Base-by-base conservation (phyloP, 2,113 vertebrate genomes). In the Gambusia holbrooki region DNA sequence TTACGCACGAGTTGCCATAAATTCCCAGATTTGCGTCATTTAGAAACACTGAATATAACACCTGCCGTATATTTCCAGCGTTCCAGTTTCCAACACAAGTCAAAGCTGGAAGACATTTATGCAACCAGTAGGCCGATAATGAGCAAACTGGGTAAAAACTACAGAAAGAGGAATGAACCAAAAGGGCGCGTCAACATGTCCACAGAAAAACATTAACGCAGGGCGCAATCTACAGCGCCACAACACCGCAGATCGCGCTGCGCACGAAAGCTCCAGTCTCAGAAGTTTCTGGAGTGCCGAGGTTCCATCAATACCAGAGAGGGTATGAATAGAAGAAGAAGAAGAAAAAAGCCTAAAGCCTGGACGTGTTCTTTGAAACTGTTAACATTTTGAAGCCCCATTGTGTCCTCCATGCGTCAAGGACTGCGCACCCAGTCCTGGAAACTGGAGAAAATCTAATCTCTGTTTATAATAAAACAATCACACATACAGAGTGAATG, bases 331-430 rank as follows among this genome's bases (percentile, higher is more conserved):
- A 29, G 35, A 0, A 35, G 1, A 22, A 45, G 8, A 35, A 51
- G 5, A 2, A 45, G 8, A 35, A 51, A 0, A 15, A 1, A 35
- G 12, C 25, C 51, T 8, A 28, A 25, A 62, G 35, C 35, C 0
- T 5, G n/a, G 32, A 32, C 30, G 33, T 28, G 11, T 45, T 64
- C 3, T n/a, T 6, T 64, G 29, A 10, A 28, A 14, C 10, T 37
- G 15, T 4, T 10, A 5, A 4, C 11, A 58, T 42, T 35, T 35
- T 37, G 27, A 61, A 78, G 69, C 60, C 74, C 81, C 76, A 65
- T 62, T 70, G 29, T 79, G 67, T 79, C 65, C 37, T n/a, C 66
- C 74, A 66, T 82, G 81, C 79, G 86, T 87, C 82, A 89, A 79
- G 66, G 30, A 29, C 61, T 85, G 72, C 66, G 66, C 74, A 73